phyloP scores from a whole-genome alignment of 2,113 vertebrate species.

The Oenanthe melanoleuca region DNA sequence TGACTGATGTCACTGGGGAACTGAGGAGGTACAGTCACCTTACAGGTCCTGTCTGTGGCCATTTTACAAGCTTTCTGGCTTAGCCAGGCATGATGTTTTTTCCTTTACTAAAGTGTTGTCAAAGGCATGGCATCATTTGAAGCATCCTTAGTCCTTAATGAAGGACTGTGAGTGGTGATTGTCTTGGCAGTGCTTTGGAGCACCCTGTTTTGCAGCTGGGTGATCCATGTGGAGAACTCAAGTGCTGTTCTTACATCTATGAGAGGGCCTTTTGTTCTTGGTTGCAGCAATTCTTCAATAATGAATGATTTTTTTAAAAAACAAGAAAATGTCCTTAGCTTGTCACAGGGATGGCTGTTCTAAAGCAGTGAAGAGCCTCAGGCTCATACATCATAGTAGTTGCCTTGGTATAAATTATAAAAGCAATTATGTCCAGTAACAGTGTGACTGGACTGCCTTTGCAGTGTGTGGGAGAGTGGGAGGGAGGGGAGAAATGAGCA shows the following conservation, averaged over 20 bases:
- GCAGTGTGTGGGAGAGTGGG: neutral
- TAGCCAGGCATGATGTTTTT: neutral
- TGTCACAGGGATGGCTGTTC: neutral
- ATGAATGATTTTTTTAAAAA: neutral
- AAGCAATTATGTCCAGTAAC: neutral
- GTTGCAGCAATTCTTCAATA: neutral
- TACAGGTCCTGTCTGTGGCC: neutral
- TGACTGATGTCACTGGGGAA: neutral
- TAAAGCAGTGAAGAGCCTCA: neutral
- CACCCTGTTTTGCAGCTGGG: neutral
- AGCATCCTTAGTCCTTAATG: neutral
- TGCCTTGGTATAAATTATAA: neutral
- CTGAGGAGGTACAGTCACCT: neutral
- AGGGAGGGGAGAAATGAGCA: neutral
- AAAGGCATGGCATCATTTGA: neutral
- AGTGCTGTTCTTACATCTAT: neutral
- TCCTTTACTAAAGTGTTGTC: neutral
- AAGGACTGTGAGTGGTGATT: neutral
- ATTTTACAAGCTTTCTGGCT: neutral
- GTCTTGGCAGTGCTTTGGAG: neutral
- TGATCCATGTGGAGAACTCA: accelerated
- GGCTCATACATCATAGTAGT: neutral
- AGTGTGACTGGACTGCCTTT: neutral
- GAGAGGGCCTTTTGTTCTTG: neutral
- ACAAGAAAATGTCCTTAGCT: neutral